Base-by-base conservation (phyloP, 2,113 vertebrate species). In the Noturus placidus region DNA sequence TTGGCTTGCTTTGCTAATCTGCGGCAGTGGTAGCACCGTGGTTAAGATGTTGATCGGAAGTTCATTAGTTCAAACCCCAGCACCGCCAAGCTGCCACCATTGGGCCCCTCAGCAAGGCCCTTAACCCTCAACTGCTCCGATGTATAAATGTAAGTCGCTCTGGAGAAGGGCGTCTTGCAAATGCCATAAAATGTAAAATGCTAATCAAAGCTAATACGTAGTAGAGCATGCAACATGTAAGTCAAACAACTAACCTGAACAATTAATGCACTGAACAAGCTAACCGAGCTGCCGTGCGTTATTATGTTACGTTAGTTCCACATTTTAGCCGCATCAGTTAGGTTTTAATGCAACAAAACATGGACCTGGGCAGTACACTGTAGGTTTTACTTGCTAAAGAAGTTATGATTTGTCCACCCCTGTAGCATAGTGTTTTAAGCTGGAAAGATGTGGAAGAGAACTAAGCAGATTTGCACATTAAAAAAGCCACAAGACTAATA, bases 401-500 rank as follows among this genome's bases (percentile, higher is more conserved):
- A 25, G 42, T 50, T 14, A 50, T n/a, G 76, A 54, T 54, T 79
- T 54, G 50, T 79, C 50, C 76, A 79, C 50, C 50, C 76, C 50
- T 54, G 46, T 19, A 79, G 76, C 13, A 30, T 74, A 20, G 67
- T 9, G 67, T 20, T 35, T 70, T 19, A 46, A n/a, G 5, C 6
- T 79, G 9, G 76, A 54, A 80, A 80, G 19, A 38, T 13, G 20
- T 35, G 2, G 13, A 54, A 54, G 13, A 35, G 17, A 81, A 35
- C 42, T n/a, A 57, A 35, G 33, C 52, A 72, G 65, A 57, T 38
- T 72, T 38, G 22, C 22, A 35, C 61, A 67, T 56, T 54, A 69
- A 63, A 69, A 63, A 67, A 59, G 84, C 35, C 57, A 42, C 56
- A 20, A 46, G 56, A 59, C 5, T 80, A 69, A 86, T 52, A 80